These are phyloP conservation scores for Megalops atlanticus DNA, from an alignment of 2,113 vertebrate genomes.

Conservation along the genomic window DNA sequence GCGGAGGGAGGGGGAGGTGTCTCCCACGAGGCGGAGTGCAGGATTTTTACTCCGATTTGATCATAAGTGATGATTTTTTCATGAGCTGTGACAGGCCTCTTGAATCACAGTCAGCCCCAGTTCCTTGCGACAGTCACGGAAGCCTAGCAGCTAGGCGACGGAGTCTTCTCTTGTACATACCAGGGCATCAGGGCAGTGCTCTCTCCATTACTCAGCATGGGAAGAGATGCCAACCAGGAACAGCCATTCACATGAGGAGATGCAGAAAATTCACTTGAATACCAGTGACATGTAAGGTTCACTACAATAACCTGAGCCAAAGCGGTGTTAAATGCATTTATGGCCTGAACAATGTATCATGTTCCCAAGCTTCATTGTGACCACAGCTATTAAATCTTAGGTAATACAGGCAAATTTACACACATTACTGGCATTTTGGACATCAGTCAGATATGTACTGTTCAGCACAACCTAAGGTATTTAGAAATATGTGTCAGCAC, in stretches of 20 bases:
- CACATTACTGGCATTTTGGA: neutral
- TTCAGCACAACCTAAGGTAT: neutral
- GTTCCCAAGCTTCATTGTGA: neutral
- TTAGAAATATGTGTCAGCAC: no score
- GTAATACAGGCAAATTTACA: no score
- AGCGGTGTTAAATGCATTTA: no score
- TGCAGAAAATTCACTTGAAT: no score
- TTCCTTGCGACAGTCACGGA: constrained; percentile 84
- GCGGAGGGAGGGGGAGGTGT: constrained; percentile 48
- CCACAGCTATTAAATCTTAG: neutral
- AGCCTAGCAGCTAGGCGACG: constrained; percentile 31
- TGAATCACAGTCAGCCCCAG: constrained; percentile 85
- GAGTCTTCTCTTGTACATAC: neutral
- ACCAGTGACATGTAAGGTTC: no score
- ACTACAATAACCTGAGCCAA: no score
- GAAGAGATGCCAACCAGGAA: no score
- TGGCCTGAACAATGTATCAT: no score
- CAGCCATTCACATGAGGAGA: no score
- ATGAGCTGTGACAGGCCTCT: constrained; percentile 89
- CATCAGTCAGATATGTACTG: neutral
- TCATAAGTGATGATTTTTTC: constrained; percentile 96
- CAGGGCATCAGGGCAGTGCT: neutral
- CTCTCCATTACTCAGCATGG: no score
- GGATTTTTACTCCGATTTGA: constrained; percentile 92
- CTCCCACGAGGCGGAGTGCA: constrained; percentile 78